Conservation (phyloP, 92 coral and sea anemone species). For the Meandrina meandrites region DNA sequence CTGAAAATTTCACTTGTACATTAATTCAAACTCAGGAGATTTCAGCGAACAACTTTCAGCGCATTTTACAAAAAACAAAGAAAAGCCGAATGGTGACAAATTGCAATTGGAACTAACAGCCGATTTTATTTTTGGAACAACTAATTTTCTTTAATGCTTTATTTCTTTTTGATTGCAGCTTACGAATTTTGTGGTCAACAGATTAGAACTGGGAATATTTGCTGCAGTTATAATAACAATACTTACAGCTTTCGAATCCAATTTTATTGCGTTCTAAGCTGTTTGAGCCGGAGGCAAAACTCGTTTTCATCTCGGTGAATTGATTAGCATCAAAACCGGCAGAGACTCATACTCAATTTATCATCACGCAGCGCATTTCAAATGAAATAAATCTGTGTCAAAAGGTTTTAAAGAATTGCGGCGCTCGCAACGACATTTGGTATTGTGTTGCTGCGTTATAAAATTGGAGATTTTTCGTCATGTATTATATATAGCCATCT, state of each 20-base stretch:
- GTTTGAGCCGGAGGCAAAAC: background rate
- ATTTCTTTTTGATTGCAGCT: background rate
- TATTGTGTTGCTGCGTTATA: background rate
- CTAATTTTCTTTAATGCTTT: background rate
- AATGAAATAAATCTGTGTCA: background rate
- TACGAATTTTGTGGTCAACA: constrained; percentile 21
- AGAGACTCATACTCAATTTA: background rate
- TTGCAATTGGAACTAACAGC: background rate
- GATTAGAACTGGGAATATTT: constrained; percentile 5
- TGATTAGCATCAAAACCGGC: background rate
- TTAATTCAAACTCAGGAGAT: background rate
- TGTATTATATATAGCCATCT: background rate
- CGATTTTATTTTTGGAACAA: background rate
- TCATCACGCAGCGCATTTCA: background rate
- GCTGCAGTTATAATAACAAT: background rate
- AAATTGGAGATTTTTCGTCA: background rate
- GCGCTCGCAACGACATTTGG: background rate
- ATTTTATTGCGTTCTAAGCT: background rate
- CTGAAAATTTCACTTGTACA: background rate
- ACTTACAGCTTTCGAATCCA: background rate
- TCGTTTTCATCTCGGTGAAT: background rate
- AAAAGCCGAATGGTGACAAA: background rate
- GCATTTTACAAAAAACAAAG: background rate
- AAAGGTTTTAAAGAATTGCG: background rate
- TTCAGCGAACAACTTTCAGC: background rate